Evolutionary conservation across 2,888 invertebrate genomes (phyloP).

Genomic region (Pterostichus niger): DNA sequence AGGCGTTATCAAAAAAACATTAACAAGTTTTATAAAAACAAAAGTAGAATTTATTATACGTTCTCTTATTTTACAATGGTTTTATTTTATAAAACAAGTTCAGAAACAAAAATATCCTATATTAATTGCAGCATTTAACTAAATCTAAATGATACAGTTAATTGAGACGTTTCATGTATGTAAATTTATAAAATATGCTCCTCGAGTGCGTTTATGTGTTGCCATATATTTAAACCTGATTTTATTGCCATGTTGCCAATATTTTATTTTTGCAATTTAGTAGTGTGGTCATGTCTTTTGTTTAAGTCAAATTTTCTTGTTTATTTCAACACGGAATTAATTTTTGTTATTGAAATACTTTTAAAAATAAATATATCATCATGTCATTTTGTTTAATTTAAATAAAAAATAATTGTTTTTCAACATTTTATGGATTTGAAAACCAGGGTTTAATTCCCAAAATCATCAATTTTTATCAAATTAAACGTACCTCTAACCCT

Average conservation of each 20-base stretch:
- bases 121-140: not conserved
- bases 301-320: not conserved
- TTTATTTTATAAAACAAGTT: slow-evolving; percentile 3
- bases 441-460: too few species aligned
- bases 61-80: not conserved
- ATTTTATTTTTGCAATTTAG: not conserved
- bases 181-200: not conserved
- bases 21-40: too few species aligned
- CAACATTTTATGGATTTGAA: too few species aligned
- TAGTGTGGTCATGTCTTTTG: not conserved
- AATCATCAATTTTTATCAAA: too few species aligned
- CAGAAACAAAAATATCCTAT: not conserved
- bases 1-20: too few species aligned
- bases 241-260: not conserved
- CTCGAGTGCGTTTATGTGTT: not conserved
- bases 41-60: too few species aligned
- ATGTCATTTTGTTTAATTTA: too few species aligned
- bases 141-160: not conserved
- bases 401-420: too few species aligned
- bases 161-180: slow-evolving; percentile 11
- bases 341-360: too few species aligned
- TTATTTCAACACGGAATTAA: not conserved
- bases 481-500: too few species aligned
- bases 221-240: not conserved
- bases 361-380: too few species aligned